These are phyloP conservation scores for Nasonia longicornis DNA, from an alignment of 1,140 invertebrate genomes.

Conservation along the genomic window DNA sequence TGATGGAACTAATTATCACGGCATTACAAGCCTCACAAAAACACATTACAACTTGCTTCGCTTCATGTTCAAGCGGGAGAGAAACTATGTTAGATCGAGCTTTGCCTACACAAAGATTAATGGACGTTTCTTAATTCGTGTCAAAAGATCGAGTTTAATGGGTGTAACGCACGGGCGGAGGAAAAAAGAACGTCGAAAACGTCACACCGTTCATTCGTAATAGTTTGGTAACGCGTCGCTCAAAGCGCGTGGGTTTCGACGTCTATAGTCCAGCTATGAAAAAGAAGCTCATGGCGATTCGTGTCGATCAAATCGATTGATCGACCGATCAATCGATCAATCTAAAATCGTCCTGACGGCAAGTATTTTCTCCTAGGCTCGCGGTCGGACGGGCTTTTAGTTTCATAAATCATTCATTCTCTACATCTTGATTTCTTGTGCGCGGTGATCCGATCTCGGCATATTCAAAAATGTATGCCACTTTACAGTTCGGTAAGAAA, in stretches of 20 bases:
- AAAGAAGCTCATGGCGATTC: conserved; percentile 48
- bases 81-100: background rate
- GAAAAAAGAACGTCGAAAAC: conserved; percentile 31
- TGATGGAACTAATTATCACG: background rate
- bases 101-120: conserved; percentile 42
- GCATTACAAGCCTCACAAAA: conserved; percentile 22
- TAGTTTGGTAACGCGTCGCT: conserved; percentile 14
- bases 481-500: conserved; percentile 33
- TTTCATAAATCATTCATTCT: conserved; percentile 45
- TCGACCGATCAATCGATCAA: conserved; percentile 45
- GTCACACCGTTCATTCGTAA: conserved; percentile 13
- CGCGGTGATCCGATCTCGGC: conserved; percentile 30
- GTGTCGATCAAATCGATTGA: conserved; percentile 44
- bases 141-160: conserved; percentile 36
- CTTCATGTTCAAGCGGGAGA: background rate
- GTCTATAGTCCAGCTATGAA: conserved; percentile 14
- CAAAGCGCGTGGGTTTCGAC: conserved; percentile 36
- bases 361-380: conserved; percentile 23
- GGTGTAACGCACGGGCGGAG: conserved; percentile 32
- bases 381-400: conserved; percentile 23
- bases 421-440: conserved; percentile 44
- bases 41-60: conserved; percentile 12
- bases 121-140: conserved; percentile 38
- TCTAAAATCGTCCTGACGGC: conserved; percentile 37
- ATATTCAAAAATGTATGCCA: conserved; percentile 34